Percentiles rank a stretch among this genome's conserved stretches.
These are phyloP conservation scores for Ammodytes marinus DNA, from an alignment of 2,113 vertebrate species.

Conservation along the genomic window DNA sequence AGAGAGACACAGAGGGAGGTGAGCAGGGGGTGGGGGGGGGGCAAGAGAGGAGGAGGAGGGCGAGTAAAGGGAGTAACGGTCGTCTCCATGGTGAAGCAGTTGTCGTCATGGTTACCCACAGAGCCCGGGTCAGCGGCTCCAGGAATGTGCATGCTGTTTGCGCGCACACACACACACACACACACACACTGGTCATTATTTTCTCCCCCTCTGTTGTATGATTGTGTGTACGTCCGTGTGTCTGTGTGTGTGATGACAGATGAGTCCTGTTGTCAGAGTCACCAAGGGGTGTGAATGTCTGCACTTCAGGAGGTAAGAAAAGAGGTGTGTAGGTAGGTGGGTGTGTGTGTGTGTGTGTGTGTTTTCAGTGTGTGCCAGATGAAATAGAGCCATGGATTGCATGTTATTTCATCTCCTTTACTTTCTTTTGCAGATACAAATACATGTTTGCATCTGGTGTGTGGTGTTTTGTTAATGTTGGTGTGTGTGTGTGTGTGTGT, in stretches of 20 bases:
- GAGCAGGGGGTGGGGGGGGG: slow-evolving; percentile 15
- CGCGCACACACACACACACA: slow-evolving; percentile 34
- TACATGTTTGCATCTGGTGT: slow-evolving; percentile 45
- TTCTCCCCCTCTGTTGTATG: slow-evolving; percentile 42
- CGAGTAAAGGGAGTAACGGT: slow-evolving; percentile 77
- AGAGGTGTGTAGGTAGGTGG: slow-evolving; percentile 23
- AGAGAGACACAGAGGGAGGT: slow-evolving; percentile 35
- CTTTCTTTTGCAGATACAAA: slow-evolving; percentile 38
- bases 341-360: slow-evolving; percentile 9
- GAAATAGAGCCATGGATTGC: slow-evolving; percentile 15
- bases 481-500: slow-evolving; percentile 47
- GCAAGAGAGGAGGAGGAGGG: slow-evolving; percentile 48
- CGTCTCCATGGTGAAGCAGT: slow-evolving; percentile 82
- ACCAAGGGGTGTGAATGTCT: slow-evolving; percentile 70
- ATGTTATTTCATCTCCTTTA: slow-evolving; percentile 37
- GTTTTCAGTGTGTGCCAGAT: slow-evolving; percentile 49
- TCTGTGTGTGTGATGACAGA: slow-evolving; percentile 65
- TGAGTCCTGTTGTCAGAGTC: slow-evolving; percentile 73
- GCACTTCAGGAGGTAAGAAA: slow-evolving; percentile 66
- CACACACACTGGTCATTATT: slow-evolving; percentile 63
- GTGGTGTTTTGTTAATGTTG: slow-evolving; percentile 39
- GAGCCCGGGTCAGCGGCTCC: slow-evolving; percentile 81
- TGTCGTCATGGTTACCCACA: slow-evolving; percentile 82
- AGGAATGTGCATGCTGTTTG: slow-evolving; percentile 80
- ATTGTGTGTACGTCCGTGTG: slow-evolving; percentile 24